phyloP scores from a whole-genome alignment of 2,797 vertebrate genomes.

The Etheostoma perlongum region DNA sequence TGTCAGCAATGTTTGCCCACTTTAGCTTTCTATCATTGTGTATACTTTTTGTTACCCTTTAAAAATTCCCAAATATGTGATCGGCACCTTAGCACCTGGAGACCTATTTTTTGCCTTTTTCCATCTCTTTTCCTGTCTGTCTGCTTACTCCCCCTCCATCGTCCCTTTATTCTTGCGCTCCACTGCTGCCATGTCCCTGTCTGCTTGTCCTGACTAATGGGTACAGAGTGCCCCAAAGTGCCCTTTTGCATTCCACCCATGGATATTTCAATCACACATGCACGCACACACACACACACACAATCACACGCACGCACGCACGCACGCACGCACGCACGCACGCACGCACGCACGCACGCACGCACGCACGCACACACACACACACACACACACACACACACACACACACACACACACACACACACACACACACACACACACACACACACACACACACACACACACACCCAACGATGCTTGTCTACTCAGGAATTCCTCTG shows the following conservation, averaged over 20 bases:
- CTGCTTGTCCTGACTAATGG: slow-evolving; percentile 62
- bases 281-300: neutral
- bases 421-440: neutral
- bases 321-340: slow-evolving; percentile 15
- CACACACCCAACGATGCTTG: slow-evolving; percentile 35
- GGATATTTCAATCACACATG: slow-evolving; percentile 26
- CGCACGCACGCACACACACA: slow-evolving; percentile 19
- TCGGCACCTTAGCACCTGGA: slow-evolving; percentile 6
- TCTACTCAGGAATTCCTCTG: slow-evolving; percentile 50
- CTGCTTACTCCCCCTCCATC: slow-evolving; percentile 1
- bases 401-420: slow-evolving; percentile 12
- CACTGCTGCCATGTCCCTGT: slow-evolving; percentile 51
- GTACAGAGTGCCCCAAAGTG: slow-evolving; percentile 55
- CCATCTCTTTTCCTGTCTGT: slow-evolving; percentile 14
- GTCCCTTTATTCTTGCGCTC: slow-evolving; percentile 30
- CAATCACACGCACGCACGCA: slow-evolving; percentile 19
- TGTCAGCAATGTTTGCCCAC: neutral
- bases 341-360: no score
- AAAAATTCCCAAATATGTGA: slow-evolving; percentile 38
- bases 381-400: slow-evolving; percentile 17
- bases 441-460: slow-evolving; percentile 17
- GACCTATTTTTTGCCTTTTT: slow-evolving; percentile 32
- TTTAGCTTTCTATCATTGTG: slow-evolving; percentile 11
- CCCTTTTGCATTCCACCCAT: slow-evolving; percentile 43
- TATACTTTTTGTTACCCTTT: slow-evolving; percentile 11